Evolutionary conservation across 2,888 invertebrate species (phyloP).

Genomic region (Vanessa cardui): DNA sequence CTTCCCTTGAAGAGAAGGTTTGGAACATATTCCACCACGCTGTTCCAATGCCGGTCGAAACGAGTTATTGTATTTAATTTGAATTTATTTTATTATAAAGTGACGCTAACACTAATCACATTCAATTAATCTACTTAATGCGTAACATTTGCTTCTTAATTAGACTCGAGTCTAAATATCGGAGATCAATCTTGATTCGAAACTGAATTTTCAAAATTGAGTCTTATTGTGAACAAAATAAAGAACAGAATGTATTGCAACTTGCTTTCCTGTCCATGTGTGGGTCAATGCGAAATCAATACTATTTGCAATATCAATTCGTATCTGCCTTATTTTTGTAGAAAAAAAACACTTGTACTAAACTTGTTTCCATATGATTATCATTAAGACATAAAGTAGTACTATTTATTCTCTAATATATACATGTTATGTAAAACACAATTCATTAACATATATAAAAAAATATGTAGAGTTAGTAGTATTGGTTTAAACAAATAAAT

Average conservation of each 20-base stretch:
- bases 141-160: background rate
- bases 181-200: too few relatives aligned
- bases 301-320: conserved; percentile 17
- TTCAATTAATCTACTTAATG: conserved; percentile 1
- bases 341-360: background rate
- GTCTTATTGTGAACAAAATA: background rate
- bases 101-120: background rate
- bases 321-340: background rate
- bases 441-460: too few relatives aligned
- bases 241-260: background rate
- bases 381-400: background rate
- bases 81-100: too few relatives aligned
- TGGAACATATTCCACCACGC: too few relatives aligned
- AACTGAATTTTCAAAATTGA: background rate
- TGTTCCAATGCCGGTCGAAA: too few relatives aligned
- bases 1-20: too few relatives aligned
- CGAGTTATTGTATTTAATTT: too few relatives aligned
- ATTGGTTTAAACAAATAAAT: too few relatives aligned
- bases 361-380: background rate
- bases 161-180: background rate
- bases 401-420: too few relatives aligned
- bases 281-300: conserved; percentile 17
- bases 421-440: too few relatives aligned
- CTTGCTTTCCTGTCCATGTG: background rate
- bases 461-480: too few relatives aligned